phyloP scores from a whole-genome alignment of 2,797 vertebrate genomes.

The Clarias laeviceps region DNA sequence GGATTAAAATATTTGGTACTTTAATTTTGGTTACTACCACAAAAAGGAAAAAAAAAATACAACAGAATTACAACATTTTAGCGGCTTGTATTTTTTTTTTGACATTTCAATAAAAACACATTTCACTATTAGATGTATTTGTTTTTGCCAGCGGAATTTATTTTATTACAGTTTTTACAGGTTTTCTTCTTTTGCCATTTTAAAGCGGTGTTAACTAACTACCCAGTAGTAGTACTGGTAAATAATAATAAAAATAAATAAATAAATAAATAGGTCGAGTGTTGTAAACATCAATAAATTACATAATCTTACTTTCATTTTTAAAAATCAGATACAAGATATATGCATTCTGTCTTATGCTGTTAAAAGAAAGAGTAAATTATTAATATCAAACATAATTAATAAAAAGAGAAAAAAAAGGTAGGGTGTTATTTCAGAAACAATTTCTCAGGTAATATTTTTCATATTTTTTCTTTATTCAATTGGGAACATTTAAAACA shows the following conservation, averaged over 20 bases:
- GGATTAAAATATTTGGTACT: not conserved
- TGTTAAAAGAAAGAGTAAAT: not conserved
- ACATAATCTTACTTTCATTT: not conserved
- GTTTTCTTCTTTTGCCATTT: not conserved
- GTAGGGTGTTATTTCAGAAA: not conserved
- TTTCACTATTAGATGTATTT: not conserved
- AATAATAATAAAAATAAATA: not conserved
- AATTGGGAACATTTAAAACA: not conserved
- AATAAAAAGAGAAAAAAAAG: not conserved
- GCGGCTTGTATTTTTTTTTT: not conserved
- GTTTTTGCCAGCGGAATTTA: not conserved
- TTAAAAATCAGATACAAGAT: not conserved
- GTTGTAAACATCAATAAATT: not conserved
- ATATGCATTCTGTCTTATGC: not conserved
- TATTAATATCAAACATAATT: not conserved
- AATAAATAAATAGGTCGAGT: not conserved
- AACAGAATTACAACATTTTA: not conserved
- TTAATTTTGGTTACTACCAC: no score
- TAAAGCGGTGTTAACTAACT: not conserved
- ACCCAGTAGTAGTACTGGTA: not conserved
- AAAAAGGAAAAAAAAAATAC: not conserved
- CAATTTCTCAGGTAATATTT: not conserved
- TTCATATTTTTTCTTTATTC: not conserved
- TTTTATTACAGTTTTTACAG: no score
- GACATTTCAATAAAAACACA: not conserved